Base-by-base conservation (phyloP, 2,888 invertebrate species). In the Isotomurus palustris region DNA sequence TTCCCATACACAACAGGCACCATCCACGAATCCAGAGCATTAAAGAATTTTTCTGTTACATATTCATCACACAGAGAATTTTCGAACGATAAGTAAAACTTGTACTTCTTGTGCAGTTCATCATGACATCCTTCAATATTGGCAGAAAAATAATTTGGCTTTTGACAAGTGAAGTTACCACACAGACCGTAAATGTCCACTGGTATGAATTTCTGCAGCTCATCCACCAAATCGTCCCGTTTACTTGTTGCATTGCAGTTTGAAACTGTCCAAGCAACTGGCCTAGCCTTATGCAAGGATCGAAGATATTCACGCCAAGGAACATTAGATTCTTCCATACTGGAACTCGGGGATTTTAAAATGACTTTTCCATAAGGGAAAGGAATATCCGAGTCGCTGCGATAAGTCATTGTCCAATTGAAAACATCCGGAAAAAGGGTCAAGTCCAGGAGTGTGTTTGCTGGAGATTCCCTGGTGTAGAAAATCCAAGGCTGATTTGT, bases 41-140 rank as follows among this genome's bases (percentile, higher is more conserved):
- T 28, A 17, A 28, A 48, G 17, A 48, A 32, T 29, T 48, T 48
- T 48, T 48, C 48, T 12, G 48, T 48, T 6, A 32, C 29, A 28
- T 48, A 48, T 28, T 48, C 48, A 19, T 48, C 17, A 32, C 48
- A 48, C 12, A 48, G 29, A n/a, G 48, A 25, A 48, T 48, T 48
- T 48, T 48, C 48, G 6, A 48, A 28, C 4, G 28, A 8, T 4
- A 48, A 24, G 17, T 28, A 25, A 32, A 48, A 48, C 29, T 48
- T 48, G 48, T 48, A 48, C 5, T 48, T 25, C 6, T 5, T 10
- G 4, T 25, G 28, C 17, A 48, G 28, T 19, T 43, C 24, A 12
- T 12, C 6, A 22, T 22, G 24, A n/a, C 43, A 43, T 21, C 21
- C n/a, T 12, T 10, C 22, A 43, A 22, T 22, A 43, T 43, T 22